phyloP scores from a whole-genome alignment of 2,113 vertebrate genomes.

The Cinclus cinclus region DNA sequence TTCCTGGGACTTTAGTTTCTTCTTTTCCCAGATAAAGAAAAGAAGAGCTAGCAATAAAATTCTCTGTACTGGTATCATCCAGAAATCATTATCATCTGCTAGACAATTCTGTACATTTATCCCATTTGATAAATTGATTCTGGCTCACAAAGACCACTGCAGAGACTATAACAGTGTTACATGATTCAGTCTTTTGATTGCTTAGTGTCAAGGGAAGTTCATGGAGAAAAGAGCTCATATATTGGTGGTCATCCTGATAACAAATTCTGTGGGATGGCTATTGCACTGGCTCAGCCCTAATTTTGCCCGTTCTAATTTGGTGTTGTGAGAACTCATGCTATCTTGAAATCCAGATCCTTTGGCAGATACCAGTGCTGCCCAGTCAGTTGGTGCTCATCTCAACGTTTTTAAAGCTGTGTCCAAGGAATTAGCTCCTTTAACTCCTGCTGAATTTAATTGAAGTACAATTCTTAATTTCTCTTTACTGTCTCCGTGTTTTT shows the following conservation, averaged over 20 bases:
- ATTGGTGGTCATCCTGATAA: not conserved
- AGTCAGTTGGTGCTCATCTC: not conserved
- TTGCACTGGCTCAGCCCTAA: not conserved
- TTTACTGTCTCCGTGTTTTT: not conserved
- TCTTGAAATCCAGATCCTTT: constrained; percentile 4
- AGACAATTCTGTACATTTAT: not conserved
- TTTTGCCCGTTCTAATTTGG: constrained; percentile 4
- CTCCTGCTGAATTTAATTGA: not conserved
- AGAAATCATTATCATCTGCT: constrained; percentile 1
- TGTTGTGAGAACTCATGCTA: not conserved
- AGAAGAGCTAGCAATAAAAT: not conserved
- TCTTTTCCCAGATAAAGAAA: not conserved
- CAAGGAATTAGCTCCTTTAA: not conserved
- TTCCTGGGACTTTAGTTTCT: not conserved
- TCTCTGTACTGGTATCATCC: not conserved
- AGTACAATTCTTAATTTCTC: not conserved
- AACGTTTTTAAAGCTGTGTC: not conserved
- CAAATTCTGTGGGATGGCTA: not conserved
- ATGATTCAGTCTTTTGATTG: not conserved
- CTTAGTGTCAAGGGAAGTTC: not conserved
- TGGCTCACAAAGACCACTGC: not conserved
- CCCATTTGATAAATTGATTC: constrained; percentile 21
- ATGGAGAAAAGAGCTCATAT: not conserved
- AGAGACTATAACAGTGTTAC: not conserved
- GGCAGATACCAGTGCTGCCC: not conserved